Evolutionary conservation across 2,113 vertebrate genomes (phyloP).

Genomic region (Empidonax alnorum): DNA sequence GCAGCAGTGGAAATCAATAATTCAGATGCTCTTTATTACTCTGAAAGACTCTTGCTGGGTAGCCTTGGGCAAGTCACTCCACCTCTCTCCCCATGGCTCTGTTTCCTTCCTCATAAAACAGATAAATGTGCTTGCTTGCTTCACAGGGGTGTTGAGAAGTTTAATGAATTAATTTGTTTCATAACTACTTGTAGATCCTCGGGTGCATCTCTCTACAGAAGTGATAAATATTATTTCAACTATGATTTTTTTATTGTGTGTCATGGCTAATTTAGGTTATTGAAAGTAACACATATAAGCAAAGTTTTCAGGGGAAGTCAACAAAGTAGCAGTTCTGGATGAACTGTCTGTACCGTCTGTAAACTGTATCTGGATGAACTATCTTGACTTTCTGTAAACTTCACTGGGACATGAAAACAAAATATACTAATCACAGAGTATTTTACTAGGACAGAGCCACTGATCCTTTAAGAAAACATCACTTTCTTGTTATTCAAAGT

Average conservation of each 20-base stretch:
- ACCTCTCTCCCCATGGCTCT: slow-evolving; percentile 35
- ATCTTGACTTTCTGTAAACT: not conserved
- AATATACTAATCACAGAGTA: not conserved
- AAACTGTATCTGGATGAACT: not conserved
- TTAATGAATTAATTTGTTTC: slow-evolving; percentile 40
- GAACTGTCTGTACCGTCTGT: not conserved
- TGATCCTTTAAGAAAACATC: not conserved
- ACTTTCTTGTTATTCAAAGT: not conserved
- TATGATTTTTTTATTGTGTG: not conserved
- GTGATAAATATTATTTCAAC: not conserved
- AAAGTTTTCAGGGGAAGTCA: not conserved
- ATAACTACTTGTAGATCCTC: slow-evolving; percentile 24
- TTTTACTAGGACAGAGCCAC: not conserved
- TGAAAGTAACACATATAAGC: not conserved
- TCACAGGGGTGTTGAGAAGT: slow-evolving; percentile 46
- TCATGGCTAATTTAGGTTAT: not conserved
- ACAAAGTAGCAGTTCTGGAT: not conserved
- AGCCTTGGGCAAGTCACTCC: slow-evolving; percentile 23
- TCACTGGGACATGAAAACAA: not conserved
- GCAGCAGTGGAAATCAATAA: slow-evolving; percentile 31
- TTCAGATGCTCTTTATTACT: slow-evolving; percentile 54
- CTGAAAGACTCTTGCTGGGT: slow-evolving; percentile 41
- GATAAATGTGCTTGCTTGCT: slow-evolving; percentile 22
- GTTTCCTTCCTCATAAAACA: slow-evolving; percentile 33
- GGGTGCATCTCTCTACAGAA: not conserved